Evolutionary conservation across 2,888 invertebrate species (phyloP).

Genomic region (Tetragnatha montana): DNA sequence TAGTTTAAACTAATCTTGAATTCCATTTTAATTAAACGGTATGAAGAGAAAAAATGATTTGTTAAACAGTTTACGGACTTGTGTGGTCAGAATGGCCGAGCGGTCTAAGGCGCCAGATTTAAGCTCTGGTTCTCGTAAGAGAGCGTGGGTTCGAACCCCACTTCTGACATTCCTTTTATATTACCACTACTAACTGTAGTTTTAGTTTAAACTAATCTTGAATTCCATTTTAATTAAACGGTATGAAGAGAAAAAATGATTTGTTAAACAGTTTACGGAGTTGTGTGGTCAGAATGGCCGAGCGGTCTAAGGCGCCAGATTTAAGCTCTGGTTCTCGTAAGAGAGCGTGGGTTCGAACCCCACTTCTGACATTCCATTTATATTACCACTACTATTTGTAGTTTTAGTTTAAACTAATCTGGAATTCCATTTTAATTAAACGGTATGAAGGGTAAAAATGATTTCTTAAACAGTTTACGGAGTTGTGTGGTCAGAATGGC

Average conservation of each 20-base stretch:
- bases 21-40: too few relatives aligned
- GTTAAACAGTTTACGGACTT: background rate
- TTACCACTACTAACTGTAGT: background rate
- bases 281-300: background rate
- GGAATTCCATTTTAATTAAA: too few relatives aligned
- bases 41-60: too few relatives aligned
- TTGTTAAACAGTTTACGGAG: too few relatives aligned
- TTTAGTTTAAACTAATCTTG: too few relatives aligned
- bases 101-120: slow-evolving; percentile 21
- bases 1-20: too few relatives aligned
- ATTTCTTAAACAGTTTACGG: too few relatives aligned
- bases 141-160: slow-evolving; percentile 31
- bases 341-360: background rate
- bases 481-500: background rate
- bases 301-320: background rate
- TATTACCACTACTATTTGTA: background rate
- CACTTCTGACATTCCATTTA: background rate
- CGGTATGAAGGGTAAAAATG: too few relatives aligned
- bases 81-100: slow-evolving; percentile 19
- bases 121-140: slow-evolving; percentile 11
- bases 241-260: too few relatives aligned
- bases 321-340: background rate
- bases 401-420: too few relatives aligned
- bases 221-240: too few relatives aligned
- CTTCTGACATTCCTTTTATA: background rate